phyloP scores from a whole-genome alignment of 2,888 invertebrate genomes.

The Blomia tropicalis region DNA sequence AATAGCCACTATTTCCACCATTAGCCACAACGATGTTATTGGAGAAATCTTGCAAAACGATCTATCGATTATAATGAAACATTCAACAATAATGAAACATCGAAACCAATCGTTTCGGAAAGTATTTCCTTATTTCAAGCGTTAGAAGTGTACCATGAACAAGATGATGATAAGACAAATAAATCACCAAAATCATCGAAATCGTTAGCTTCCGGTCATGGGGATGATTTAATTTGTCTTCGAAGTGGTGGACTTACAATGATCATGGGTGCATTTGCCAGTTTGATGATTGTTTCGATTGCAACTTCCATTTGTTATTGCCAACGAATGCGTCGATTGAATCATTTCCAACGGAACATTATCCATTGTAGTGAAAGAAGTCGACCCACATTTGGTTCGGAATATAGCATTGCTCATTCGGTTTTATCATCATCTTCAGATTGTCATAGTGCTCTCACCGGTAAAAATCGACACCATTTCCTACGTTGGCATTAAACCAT shows the following conservation, averaged over 20 bases:
- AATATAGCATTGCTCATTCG: not conserved
- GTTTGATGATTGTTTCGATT: conserved; percentile 17
- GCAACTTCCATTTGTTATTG: conserved; percentile 23
- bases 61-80: conserved; percentile 21
- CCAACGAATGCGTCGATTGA: conserved; percentile 21
- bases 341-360: conserved; percentile 9
- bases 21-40: conserved; percentile 32
- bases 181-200: conserved; percentile 6
- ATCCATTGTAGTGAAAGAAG: too few species aligned
- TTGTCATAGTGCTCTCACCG: not conserved
- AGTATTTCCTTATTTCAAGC: conserved; percentile 79
- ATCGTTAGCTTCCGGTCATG: not conserved
- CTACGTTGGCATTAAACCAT: not conserved
- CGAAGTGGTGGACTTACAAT: conserved; percentile 28
- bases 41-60: conserved; percentile 31
- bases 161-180: conserved; percentile 13
- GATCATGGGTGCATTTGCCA: conserved; percentile 22
- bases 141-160: conserved; percentile 46
- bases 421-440: not conserved
- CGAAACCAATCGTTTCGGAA: conserved; percentile 48
- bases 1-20: too few species aligned
- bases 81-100: not conserved
- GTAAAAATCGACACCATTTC: not conserved
- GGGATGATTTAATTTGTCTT: conserved; percentile 19
- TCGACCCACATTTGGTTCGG: not conserved